Conservation (phyloP, 2,888 invertebrate genomes). For the Theretra japonica region DNA sequence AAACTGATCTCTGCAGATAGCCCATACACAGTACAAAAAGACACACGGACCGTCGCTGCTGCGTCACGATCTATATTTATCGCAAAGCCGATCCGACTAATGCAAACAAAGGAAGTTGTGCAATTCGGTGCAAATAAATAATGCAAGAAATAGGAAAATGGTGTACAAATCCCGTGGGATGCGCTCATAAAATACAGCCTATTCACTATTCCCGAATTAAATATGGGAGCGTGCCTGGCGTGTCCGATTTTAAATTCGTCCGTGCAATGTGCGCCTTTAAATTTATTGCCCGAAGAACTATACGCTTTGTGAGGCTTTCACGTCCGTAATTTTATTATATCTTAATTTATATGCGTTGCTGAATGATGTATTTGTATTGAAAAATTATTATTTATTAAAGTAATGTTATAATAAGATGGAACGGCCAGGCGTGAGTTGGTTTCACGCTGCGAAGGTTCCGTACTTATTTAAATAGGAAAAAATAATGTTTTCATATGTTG, state of each 20-base stretch:
- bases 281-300: slow-evolving; percentile 3
- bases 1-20: too few species aligned
- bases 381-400: too few species aligned
- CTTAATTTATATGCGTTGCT: neutral
- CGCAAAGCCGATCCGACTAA: too few species aligned
- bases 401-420: too few species aligned
- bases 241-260: slow-evolving; percentile 46
- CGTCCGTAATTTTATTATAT: neutral
- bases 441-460: too few species aligned
- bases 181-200: slow-evolving; percentile 25
- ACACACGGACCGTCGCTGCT: too few species aligned
- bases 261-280: slow-evolving; percentile 26
- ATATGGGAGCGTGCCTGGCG: slow-evolving; percentile 50
- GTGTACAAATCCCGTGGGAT: slow-evolving; percentile 10
- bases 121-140: slow-evolving; percentile 14
- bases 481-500: too few species aligned
- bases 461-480: too few species aligned
- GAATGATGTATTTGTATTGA: too few species aligned
- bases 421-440: too few species aligned
- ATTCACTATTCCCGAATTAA: slow-evolving; percentile 54
- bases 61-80: too few species aligned
- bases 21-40: too few species aligned
- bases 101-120: neutral
- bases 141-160: slow-evolving; percentile 14
- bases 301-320: neutral